A percentile compares a stretch with the other conserved stretches of the same genome.
These are phyloP conservation scores for Todiramphus chloris DNA, from an alignment of 2,113 vertebrate genomes.

Conservation along the genomic window DNA sequence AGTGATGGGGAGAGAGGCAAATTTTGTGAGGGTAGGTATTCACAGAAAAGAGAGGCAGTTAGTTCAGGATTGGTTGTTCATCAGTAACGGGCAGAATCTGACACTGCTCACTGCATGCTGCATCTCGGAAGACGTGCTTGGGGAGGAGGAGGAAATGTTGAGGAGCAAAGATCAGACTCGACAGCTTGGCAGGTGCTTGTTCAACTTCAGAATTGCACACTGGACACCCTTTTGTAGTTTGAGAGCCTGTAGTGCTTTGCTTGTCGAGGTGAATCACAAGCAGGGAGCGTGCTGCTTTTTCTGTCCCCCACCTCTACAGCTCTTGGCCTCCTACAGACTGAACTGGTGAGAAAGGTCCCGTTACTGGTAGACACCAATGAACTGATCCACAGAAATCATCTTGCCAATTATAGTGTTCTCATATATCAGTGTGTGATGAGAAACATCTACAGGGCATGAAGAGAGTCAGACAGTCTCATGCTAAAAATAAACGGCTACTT, in stretches of 20 bases:
- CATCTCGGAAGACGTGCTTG: neutral
- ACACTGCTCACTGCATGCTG: neutral
- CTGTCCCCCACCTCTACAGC: neutral
- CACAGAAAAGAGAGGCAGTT: neutral
- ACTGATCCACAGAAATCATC: neutral
- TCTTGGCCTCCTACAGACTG: neutral
- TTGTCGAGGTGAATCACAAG: neutral
- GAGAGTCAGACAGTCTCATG: neutral
- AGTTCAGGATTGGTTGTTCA: neutral
- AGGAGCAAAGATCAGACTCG: neutral
- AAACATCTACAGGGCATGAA: neutral
- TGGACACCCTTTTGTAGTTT: neutral
- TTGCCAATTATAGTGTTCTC: neutral
- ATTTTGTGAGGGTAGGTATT: neutral
- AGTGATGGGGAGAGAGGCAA: neutral
- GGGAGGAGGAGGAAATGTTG: neutral
- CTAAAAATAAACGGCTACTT: neutral
- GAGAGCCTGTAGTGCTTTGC: neutral
- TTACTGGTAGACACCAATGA: neutral
- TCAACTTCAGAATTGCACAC: neutral
- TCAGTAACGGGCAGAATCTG: neutral
- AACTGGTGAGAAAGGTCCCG: neutral
- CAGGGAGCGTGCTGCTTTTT: neutral
- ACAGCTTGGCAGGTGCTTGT: neutral
- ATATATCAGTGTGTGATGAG: neutral